phyloP scores from a whole-genome alignment of 64 coral and sea anemone species.

The Hydrozoanthus tunicans region DNA sequence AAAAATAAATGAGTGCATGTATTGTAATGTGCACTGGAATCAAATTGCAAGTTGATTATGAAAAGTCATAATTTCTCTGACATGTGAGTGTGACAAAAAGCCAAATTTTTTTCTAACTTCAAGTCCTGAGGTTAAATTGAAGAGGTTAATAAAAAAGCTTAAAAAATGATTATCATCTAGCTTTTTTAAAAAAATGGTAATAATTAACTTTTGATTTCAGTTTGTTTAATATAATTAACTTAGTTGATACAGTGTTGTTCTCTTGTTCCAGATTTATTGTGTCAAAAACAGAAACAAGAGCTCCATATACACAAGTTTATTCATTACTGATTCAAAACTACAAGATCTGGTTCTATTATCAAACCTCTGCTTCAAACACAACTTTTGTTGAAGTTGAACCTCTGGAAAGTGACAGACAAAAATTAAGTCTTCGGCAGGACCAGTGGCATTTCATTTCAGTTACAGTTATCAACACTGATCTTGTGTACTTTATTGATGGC shows the following conservation, averaged over 20 bases:
- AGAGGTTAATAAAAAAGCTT: too few species aligned
- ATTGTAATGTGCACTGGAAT: too few species aligned
- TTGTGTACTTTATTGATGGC: conserved; percentile 96
- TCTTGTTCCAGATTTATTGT: conserved; percentile 21
- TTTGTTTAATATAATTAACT: neutral
- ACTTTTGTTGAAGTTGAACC: conserved; percentile 37
- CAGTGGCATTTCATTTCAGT: conserved; percentile 93
- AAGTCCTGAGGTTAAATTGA: too few species aligned
- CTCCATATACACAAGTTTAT: conserved; percentile 29
- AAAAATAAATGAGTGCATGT: too few species aligned
- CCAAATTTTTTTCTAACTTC: too few species aligned
- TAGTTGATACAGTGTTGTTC: neutral
- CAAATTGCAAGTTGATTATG: too few species aligned
- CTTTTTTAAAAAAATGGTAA: too few species aligned
- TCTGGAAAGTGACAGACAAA: conserved; percentile 41
- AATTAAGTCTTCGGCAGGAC: conserved; percentile 40
- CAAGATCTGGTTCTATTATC: conserved; percentile 58
- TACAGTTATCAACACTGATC: conserved; percentile 64
- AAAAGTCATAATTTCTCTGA: too few species aligned
- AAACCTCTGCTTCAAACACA: conserved; percentile 16
- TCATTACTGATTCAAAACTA: conserved; percentile 32
- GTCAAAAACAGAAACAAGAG: neutral
- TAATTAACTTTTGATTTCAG: neutral
- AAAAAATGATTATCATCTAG: too few species aligned
- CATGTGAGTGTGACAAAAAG: too few species aligned